Evolutionary conservation across 2,888 invertebrate species (phyloP), one percentile per base, ranked within the genome.

Genomic region (Taphrorychus bicolor): DNA sequence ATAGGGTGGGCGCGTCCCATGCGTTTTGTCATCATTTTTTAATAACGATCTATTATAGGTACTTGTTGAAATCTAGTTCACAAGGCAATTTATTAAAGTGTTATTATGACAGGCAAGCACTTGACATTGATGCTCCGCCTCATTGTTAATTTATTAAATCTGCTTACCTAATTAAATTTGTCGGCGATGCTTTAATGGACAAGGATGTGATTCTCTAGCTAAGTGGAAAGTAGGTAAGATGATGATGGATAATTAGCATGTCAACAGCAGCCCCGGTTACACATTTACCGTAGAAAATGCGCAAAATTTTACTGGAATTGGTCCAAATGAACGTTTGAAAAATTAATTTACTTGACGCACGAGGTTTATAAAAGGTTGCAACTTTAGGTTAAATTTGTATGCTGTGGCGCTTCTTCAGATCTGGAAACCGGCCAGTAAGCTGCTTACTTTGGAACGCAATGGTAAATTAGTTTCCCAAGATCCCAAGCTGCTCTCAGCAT

Each of bases 21-120:
- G 32, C 32, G 11, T 32, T 3, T 32, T 52, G 48, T 9, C 16
- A 59, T 32, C 59, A 11, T 21, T 40, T 59, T 51, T 59, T 40
- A 51, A 48, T 48, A 16, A 32, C 1, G 3, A 32, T 32, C 32
- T 32, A 32, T 32, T 32, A 32, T 11, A 32, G 32, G 3, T 1
- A 32, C 32, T 32, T 32, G 32, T 32, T 32, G 32, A 32, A 32
- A 32, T 32, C 32, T 2, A 32, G 32, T 32, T 32, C 32, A 32
- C 9, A 9, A 32, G 32, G 32, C 11, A 32, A 32, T 32, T 32
- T 32, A 32, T 32, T 32, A 32, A 32, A 32, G 32, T 32, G 32
- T 32, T 32, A 32, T 32, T 32, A 32, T 32, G 32, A 32, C 32
- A 32, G 32, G 32, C 32, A 32, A 32, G 32, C 32, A 32, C 32